Base-by-base conservation (phyloP, 2,113 vertebrate species). In the Bothrops jararaca region DNA sequence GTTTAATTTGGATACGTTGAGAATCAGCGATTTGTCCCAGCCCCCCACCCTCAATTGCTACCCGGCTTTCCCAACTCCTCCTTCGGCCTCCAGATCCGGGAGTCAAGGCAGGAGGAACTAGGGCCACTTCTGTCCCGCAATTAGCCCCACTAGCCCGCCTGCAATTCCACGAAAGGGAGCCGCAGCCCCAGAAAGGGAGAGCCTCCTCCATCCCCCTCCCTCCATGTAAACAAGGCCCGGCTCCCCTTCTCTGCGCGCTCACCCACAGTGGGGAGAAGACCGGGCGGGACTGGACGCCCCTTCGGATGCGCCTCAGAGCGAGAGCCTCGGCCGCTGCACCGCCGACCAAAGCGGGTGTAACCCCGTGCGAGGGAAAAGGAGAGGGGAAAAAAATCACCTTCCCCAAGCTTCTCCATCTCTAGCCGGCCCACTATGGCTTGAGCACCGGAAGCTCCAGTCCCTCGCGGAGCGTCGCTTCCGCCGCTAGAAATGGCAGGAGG, bases 161-260 rank as follows among this genome's bases (percentile, higher is more conserved):
- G 54, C 29, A 12, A 1, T 56, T 48, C 15, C 20, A 15, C 56
- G 1, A 60, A 26, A 57, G 34, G 9, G 1, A 26, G 18, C 57
- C 24, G 57, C 57, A 2, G 23, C 60, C 60, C 20, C 20, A 22
- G 22, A 54, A 22, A 26, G 12, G 22, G 2, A 92, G 54, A 5
- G 24, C 74, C 54, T 45, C 3, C 6, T 4, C 39, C 10, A n/a
- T 9, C 6, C 13, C 42, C 12, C 1, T 12, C 34, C 90, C 26
- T 58, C 20, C 4, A 64, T 39, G 94, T 96, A 96, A 96, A 96
- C 97, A 97, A 96, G 96, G 97, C 95, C 96, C 93, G 53, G 24
- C 23, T 11, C 20, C 45, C 26, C 15, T 39, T 7, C 26, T 29
- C 86, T 57, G 60, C 4, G 53, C 91, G 96, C 97, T 96, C 87